Conservation (phyloP, 2,113 vertebrate genomes). For the Lepidothrix coronata region DNA sequence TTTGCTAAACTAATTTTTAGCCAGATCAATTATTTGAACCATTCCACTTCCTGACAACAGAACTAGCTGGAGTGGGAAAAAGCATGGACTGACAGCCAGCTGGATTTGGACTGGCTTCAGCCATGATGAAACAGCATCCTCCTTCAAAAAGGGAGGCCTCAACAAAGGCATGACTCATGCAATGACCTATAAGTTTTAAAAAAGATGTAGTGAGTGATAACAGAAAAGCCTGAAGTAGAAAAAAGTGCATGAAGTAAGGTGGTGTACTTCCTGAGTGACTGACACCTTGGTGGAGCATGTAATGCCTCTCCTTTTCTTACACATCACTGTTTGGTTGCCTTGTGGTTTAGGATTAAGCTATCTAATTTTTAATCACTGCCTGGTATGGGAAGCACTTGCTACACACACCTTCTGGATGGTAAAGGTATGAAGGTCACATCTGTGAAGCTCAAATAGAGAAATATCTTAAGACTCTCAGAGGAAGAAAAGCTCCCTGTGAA, state of each 20-base stretch:
- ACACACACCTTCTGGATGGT: neutral
- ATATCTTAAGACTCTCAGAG: neutral
- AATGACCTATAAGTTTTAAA: neutral
- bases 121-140: neutral
- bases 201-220: neutral
- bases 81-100: rapidly evolving
- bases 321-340: neutral
- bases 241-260: neutral
- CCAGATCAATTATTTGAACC: neutral
- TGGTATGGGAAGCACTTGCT: neutral
- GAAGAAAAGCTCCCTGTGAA: neutral
- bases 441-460: neutral
- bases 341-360: neutral
- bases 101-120: neutral
- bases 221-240: neutral
- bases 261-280: neutral
- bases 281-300: rapidly evolving
- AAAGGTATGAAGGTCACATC: neutral
- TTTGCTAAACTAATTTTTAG: neutral
- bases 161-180: neutral
- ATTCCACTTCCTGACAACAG: neutral
- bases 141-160: neutral
- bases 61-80: neutral
- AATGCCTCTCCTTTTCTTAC: neutral
- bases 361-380: neutral